Base-by-base conservation (phyloP, 2,113 vertebrate species). In the Porphyrio hochstetteri region DNA sequence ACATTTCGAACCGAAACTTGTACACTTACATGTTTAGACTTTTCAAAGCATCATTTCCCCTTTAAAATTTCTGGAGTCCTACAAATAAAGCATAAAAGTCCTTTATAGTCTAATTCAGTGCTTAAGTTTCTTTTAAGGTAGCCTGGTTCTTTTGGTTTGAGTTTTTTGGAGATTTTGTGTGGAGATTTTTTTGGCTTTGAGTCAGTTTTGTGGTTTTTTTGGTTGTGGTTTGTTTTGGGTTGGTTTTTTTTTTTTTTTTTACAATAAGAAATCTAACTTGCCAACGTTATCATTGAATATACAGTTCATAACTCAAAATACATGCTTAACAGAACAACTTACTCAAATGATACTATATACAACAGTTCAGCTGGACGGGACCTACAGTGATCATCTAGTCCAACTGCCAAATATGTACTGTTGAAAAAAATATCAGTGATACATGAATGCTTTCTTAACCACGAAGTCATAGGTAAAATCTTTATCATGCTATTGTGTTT, bases 401-500 rank as follows among this genome's bases (percentile, higher is more conserved):
- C 23, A 82, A 23, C 3, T 31, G 8, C 28, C 53, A 75, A 29
- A 31, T 5, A 40, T 0, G 3, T 3, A 17, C 20, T 57, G 78
- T 36, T 70, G 20, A 86, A 86, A 86, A 86, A 88, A 83, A 71
- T 9, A 40, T 3, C 19, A 59, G 2, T 42, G 8, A 50, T 12
- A 18, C 0, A 1, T 0, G 0, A 11, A 17, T 5, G 20, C 4
- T 8, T 23, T 56, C 61, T 38, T 36, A 61, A 64, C 9, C 4
- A 1, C 8, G 2, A 90, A 85, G 18, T 24, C 18, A 56, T 8
- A 88, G 8, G 17, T 9, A 82, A 71, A 68, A 40, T 20, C n/a
- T 60, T 85, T 23, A 16, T 6, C 35, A 59, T 25, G 10, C 10
- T 10, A 29, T n/a, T n/a, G 8, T 10, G 2, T 56, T 31, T 5